Percentiles rank a stretch among this genome's conserved stretches.
phyloP scores from a whole-genome alignment of 2,113 vertebrate genomes.

The Stomatorhinus ivindoensis region DNA sequence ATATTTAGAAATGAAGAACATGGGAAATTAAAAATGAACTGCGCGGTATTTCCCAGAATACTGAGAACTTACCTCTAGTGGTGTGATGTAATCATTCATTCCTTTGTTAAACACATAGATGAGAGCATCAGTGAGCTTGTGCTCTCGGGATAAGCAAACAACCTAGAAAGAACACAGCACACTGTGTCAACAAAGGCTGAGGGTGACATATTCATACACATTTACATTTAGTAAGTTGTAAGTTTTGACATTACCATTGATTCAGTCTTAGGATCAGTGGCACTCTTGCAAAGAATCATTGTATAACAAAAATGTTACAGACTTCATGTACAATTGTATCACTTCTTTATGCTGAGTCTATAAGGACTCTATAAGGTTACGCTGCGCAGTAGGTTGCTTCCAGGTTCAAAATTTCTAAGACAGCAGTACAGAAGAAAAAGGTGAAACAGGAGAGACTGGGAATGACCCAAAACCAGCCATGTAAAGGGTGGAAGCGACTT shows the following conservation, averaged over 20 bases:
- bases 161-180: slow-evolving; percentile 12
- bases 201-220: neutral
- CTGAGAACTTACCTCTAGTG: slow-evolving; percentile 20
- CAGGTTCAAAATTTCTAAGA: too few relatives aligned
- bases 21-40: neutral
- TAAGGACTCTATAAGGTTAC: too few relatives aligned
- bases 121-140: slow-evolving; percentile 21
- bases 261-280: neutral
- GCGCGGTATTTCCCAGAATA: neutral
- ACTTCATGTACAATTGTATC: neutral
- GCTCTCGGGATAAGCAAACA: slow-evolving; percentile 16
- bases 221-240: neutral
- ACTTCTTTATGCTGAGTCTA: neutral
- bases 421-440: too few relatives aligned
- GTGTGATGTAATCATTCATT: slow-evolving; percentile 28
- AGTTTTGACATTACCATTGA: neutral
- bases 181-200: neutral
- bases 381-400: too few relatives aligned
- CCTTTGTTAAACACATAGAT: slow-evolving; percentile 29
- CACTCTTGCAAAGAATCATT: neutral
- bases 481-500: too few relatives aligned
- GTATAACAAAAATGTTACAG: neutral
- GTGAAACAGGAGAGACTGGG: too few relatives aligned
- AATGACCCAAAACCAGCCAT: too few relatives aligned
- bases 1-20: neutral